These are phyloP conservation scores for Monomorium pharaonis DNA, from an alignment of 1,140 invertebrate genomes.

Conservation along the genomic window DNA sequence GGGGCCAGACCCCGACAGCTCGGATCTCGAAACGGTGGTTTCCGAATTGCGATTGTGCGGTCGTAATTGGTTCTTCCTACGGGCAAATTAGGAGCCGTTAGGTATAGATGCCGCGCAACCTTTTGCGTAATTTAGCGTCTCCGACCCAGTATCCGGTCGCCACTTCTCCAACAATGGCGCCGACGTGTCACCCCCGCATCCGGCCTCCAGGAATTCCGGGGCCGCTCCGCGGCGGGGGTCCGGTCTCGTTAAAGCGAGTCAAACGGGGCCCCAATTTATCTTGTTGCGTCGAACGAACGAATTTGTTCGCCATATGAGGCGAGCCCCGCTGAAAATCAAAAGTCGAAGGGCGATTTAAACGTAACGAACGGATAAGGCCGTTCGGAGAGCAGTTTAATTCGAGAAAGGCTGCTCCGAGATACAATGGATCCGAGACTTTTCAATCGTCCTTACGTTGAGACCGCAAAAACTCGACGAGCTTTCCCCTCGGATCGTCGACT, in stretches of 20 bases:
- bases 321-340: background rate
- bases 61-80: slow-evolving; percentile 62
- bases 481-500: background rate
- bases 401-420: background rate
- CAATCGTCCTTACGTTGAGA: background rate
- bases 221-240: slow-evolving; percentile 29
- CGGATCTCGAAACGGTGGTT: slow-evolving; percentile 12
- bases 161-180: slow-evolving; percentile 68
- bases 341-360: background rate
- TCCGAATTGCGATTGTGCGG: background rate
- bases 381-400: background rate
- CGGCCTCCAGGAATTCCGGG: slow-evolving; percentile 43
- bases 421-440: background rate
- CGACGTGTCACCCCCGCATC: slow-evolving; percentile 57
- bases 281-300: background rate
- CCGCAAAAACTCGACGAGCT: background rate
- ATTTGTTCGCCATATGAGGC: background rate
- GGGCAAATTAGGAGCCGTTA: slow-evolving; percentile 65
- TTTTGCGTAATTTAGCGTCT: slow-evolving; percentile 73
- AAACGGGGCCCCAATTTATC: slow-evolving; percentile 19
- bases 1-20: background rate
- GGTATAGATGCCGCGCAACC: slow-evolving; percentile 4
- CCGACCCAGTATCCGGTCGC: slow-evolving; percentile 35
- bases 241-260: background rate
- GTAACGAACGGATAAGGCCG: background rate